These are phyloP conservation scores for Drosophila nasuta DNA, from an alignment of 1,140 invertebrate genomes.

Conservation along the genomic window DNA sequence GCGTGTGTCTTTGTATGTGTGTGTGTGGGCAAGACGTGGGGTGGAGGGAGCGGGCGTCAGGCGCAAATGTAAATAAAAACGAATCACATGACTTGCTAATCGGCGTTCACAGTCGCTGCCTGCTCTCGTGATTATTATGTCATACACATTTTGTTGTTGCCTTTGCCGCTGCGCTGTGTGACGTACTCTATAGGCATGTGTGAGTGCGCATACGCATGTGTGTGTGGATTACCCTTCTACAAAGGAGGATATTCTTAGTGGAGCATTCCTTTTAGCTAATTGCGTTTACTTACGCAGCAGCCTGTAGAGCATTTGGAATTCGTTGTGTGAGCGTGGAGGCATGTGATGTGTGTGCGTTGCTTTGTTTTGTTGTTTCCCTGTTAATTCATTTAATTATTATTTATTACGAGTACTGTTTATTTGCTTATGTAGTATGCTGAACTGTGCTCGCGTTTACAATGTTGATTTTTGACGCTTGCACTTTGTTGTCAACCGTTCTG, in stretches of 20 bases:
- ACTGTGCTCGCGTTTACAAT: constrained; percentile 48
- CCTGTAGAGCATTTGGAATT: constrained; percentile 5
- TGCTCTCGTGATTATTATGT: constrained; percentile 85
- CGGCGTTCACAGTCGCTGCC: constrained; percentile 74
- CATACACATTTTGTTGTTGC: constrained; percentile 81
- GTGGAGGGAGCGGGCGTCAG: constrained; percentile 52
- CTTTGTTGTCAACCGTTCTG: constrained; percentile 37
- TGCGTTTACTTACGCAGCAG: not conserved
- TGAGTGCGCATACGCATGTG: constrained; percentile 5
- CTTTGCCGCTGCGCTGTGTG: constrained; percentile 29
- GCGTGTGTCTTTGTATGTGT: constrained; percentile 2
- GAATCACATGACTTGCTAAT: constrained; percentile 85
- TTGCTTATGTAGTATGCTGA: constrained; percentile 59
- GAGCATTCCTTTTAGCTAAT: not conserved
- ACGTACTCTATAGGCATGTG: constrained; percentile 9
- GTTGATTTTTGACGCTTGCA: constrained; percentile 74
- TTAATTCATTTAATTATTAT: constrained; percentile 81
- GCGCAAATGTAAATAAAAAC: constrained; percentile 84
- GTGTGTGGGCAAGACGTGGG: constrained; percentile 17
- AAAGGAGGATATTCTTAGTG: constrained; percentile 31
- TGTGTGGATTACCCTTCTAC: constrained; percentile 21
- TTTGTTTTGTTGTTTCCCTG: constrained; percentile 42
- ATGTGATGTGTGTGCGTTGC: constrained; percentile 11
- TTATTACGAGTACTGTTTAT: constrained; percentile 68
- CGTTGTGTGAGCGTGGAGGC: constrained; percentile 2